Conservation (phyloP, 1,140 invertebrate species). For the Pollicipes pollicipes region DNA sequence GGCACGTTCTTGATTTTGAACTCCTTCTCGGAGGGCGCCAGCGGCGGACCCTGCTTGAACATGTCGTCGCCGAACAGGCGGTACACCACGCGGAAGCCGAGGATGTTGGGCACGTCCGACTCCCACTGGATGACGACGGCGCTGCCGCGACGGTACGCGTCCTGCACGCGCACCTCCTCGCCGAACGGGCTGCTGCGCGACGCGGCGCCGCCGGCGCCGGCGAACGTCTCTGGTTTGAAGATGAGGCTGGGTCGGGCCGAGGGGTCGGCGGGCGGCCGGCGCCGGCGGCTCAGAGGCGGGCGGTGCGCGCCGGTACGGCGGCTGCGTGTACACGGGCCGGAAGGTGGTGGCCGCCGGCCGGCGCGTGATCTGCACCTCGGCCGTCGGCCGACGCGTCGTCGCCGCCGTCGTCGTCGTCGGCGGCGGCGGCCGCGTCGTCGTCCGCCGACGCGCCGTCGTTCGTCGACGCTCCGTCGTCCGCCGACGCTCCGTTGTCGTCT, state of each 20-base stretch:
- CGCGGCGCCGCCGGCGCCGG: too few species aligned
- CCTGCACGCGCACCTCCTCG: slow-evolving; percentile 63
- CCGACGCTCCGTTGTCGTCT: slow-evolving; percentile 1
- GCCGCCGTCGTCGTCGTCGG: background rate
- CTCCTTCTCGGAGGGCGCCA: slow-evolving; percentile 68
- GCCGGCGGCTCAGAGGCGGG: too few species aligned
- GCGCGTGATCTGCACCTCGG: slow-evolving; percentile 5
- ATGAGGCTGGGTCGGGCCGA: background rate
- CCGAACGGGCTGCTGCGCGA: slow-evolving; percentile 15
- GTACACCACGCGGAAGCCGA: slow-evolving; percentile 76
- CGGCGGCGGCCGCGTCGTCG: background rate
- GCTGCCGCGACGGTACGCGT: slow-evolving; percentile 64
- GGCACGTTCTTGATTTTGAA: slow-evolving; percentile 85
- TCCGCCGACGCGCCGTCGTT: background rate
- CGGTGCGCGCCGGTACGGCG: background rate
- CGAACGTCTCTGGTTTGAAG: background rate
- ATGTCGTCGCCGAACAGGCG: slow-evolving; percentile 70
- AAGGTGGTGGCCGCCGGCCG: slow-evolving; percentile 6
- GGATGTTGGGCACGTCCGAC: slow-evolving; percentile 58
- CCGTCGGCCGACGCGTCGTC: background rate
- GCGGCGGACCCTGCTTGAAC: slow-evolving; percentile 69
- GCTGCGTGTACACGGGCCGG: background rate
- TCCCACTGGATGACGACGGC: slow-evolving; percentile 82
- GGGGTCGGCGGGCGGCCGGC: too few species aligned
- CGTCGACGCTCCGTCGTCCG: background rate